Evolutionary conservation across 2,888 invertebrate genomes (phyloP), one percentile per base, ranked within the genome.

Genomic region (Drosophila macrospina): DNA sequence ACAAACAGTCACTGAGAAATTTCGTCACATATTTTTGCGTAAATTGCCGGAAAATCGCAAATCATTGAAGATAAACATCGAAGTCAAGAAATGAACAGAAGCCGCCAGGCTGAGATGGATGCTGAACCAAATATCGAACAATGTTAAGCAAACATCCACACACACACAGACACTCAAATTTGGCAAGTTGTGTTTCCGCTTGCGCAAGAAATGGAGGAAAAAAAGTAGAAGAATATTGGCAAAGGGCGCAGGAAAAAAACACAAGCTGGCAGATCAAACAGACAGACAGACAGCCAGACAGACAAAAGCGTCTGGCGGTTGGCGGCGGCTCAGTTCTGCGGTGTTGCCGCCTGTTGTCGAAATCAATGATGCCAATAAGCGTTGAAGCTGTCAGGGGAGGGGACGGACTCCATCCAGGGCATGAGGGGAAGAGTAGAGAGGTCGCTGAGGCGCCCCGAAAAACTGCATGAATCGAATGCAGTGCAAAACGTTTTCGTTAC

Each of bases 41-140:
- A 85, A 90, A 90, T 88, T 90, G 88, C 85, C 89, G 89, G 90
- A 90, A 89, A 90, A 89, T 89, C 86, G 85, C 88, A 90, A 81
- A 86, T 88, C 85, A 84, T 81, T 76, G 80, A 67, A 84, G 89
- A 89, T 89, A 89, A 89, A 90, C 86, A 89, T 89, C 89, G 83
- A 69, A 82, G 83, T 88, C 83, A 86, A 88, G 72, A 79, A 82
- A 78, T 74, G 88, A 83, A 88, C 73, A 86, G 84, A 74, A 84
- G 84, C 72, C 71, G 55, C 15, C 36, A 54, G 55, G 39, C 30
- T 56, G 52, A 66, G 66, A 69, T 73, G 61, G 56, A 57, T 78
- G 85, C 74, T 47, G 67, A 74, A 79, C 78, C 87, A 85, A 85
- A 88, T 88, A 88, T 85, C 74, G 84, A 88, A 88, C 85, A 88